Evolutionary conservation across 2,797 vertebrate species (phyloP).

Genomic region (Amazona ochrocephala): DNA sequence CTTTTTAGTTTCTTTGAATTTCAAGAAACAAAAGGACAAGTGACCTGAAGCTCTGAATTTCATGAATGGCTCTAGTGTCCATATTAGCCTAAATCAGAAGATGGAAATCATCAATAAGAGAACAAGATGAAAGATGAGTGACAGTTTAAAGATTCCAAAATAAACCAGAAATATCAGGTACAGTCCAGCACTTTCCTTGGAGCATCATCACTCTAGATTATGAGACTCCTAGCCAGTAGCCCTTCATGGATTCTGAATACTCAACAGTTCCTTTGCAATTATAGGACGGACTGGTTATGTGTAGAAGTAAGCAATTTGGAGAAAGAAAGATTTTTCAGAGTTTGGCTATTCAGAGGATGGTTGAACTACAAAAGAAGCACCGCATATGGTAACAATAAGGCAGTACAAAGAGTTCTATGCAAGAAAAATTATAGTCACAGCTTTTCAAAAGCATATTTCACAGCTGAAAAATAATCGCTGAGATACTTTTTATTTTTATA

Average conservation of each 20-base stretch:
- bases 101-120: neutral
- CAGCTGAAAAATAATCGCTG: constrained; percentile 36
- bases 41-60: neutral
- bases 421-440: constrained; percentile 45
- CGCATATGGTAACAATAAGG: constrained; percentile 49
- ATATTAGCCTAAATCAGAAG: neutral
- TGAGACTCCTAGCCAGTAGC: neutral
- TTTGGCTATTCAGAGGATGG: neutral
- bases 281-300: neutral
- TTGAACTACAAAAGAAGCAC: neutral
- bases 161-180: neutral
- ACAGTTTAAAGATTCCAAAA: neutral
- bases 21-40: neutral
- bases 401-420: constrained; percentile 19
- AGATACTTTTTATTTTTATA: constrained; percentile 5
- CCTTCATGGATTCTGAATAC: neutral
- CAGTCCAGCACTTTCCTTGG: neutral
- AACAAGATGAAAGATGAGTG: neutral
- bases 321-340: neutral
- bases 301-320: neutral
- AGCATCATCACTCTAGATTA: neutral
- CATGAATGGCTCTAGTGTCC: neutral
- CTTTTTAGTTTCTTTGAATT: neutral
- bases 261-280: neutral
- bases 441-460: constrained; percentile 39